phyloP scores from a whole-genome alignment of 2,888 invertebrate genomes.

The Formica aserva region DNA sequence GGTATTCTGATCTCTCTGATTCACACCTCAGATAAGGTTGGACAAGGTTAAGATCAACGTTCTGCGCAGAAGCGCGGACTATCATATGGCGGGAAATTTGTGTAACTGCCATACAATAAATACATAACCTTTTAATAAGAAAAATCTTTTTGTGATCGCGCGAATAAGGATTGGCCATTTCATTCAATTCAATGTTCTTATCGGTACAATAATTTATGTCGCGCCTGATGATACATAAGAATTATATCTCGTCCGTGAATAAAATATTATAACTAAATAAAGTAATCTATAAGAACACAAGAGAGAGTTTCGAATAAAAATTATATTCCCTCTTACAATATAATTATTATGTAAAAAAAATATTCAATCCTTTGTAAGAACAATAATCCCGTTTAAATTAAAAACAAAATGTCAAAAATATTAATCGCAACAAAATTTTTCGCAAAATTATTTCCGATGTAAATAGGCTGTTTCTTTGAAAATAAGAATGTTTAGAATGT shows the following conservation, averaged over 20 bases:
- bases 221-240: neutral
- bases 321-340: neutral
- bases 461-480: neutral
- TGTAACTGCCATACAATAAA: too few relatives aligned
- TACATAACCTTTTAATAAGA: neutral
- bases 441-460: neutral
- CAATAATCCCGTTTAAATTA: neutral
- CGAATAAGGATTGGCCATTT: neutral
- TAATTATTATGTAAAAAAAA: neutral
- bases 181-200: neutral
- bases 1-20: neutral
- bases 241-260: neutral
- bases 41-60: neutral
- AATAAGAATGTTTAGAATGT: constrained; percentile 40
- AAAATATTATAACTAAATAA: neutral
- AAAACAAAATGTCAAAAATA: neutral
- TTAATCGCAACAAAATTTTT: neutral
- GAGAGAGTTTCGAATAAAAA: neutral
- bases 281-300: neutral
- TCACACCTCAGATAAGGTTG: neutral
- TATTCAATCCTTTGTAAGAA: neutral
- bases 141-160: neutral
- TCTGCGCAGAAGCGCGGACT: constrained; percentile 2
- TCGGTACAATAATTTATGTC: neutral
- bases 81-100: constrained; percentile 13